Evolutionary conservation across 2,888 invertebrate genomes (phyloP), one percentile per base, ranked within the genome.

Genomic region (Erebia aethiops): DNA sequence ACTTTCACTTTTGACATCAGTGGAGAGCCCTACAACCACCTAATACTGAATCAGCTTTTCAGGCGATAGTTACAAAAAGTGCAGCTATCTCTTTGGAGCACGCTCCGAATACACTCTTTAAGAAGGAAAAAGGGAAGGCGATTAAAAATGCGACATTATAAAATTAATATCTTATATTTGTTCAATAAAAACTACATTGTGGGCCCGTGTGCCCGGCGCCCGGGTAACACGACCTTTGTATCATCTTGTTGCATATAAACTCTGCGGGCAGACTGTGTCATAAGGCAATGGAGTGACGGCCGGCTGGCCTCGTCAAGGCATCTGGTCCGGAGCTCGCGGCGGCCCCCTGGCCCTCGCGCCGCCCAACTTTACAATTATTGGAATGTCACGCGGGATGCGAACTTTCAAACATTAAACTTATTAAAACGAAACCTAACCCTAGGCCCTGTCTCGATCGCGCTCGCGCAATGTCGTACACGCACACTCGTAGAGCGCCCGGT

Each of bases 91-190:
- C n/a, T n/a, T n/a, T n/a, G n/a, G n/a, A n/a, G n/a, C n/a, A n/a
- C n/a, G n/a, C n/a, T n/a, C n/a, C n/a, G n/a, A n/a, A 35, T 7
- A 35, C 7, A 1, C 5, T 7, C 11, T 11, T 56, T 21, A 1
- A 0, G 11, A 13, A 56, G 8, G n/a, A 56, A 11, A 21, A 21
- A 10, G 52, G 54, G 58, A 54, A 58, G 46, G 21, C 57, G 77
- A 82, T 77, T 78, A 86, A 91, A 92, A 90, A 87, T 87, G 84
- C 90, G 74, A 89, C 90, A 88, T 92, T 92, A 92, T 92, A 92
- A 93, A 93, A 92, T 92, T 92, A 93, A 93, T 93, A 92, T 92
- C 89, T 93, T 93, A 92, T 92, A 93, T 93, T 93, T 92, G 93
- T 93, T 93, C 92, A 92, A 88, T 93, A 93, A 91, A 91, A 93